Percentiles rank a stretch among this genome's conserved stretches.
These are phyloP conservation scores for Dynastes grantii DNA, from an alignment of 2,888 invertebrate species.

Conservation along the genomic window DNA sequence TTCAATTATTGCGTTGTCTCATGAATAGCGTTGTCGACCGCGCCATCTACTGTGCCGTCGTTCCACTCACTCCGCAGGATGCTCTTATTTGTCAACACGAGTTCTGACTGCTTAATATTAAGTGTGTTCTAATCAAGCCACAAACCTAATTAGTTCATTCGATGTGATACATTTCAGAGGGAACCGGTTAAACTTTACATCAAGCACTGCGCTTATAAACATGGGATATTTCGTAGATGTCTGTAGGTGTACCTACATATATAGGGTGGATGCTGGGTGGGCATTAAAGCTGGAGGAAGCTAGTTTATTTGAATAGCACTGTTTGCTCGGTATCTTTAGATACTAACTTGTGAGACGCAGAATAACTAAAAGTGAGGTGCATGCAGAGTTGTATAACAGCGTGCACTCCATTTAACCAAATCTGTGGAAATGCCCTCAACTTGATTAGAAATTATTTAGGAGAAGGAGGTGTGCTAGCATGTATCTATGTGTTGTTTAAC, in stretches of 20 bases:
- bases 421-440: too few species aligned
- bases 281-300: not conserved
- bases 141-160: slow-evolving; percentile 50
- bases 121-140: slow-evolving; percentile 49
- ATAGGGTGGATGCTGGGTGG: not conserved
- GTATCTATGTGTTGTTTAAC: too few species aligned
- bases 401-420: too few species aligned
- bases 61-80: slow-evolving; percentile 28
- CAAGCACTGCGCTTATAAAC: not conserved
- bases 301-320: not conserved
- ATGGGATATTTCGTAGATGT: not conserved
- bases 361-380: not conserved
- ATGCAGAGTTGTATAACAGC: too few species aligned
- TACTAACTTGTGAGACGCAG: not conserved
- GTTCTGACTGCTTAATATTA: slow-evolving; percentile 41
- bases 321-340: not conserved
- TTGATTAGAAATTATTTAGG: too few species aligned
- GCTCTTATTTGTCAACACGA: slow-evolving; percentile 48
- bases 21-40: slow-evolving; percentile 32
- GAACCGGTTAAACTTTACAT: slow-evolving; percentile 34
- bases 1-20: slow-evolving; percentile 45
- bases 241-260: not conserved
- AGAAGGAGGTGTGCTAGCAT: too few species aligned
- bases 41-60: slow-evolving; percentile 17
- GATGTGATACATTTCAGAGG: slow-evolving; percentile 38